A percentile compares a stretch with the other conserved stretches of the same genome.
Conservation (phyloP, 2,113 vertebrate species). For the Zingel zingel region DNA sequence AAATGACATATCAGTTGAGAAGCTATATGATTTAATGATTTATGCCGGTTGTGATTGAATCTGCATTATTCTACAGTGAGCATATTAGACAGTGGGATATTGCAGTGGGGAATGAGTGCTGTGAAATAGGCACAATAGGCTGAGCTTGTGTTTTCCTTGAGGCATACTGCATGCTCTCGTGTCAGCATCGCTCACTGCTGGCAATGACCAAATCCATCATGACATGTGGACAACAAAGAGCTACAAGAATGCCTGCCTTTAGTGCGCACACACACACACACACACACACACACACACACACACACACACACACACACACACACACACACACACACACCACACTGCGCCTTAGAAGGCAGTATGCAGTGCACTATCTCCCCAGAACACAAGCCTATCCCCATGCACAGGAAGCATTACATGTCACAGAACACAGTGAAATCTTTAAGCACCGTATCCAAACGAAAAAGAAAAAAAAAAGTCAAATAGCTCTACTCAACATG, state of each 20-base stretch:
- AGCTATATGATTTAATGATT: slow-evolving; percentile 51
- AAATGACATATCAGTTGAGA: slow-evolving; percentile 46
- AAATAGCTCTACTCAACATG: slow-evolving; percentile 62
- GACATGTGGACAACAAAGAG: slow-evolving; percentile 84
- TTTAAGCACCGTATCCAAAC: slow-evolving; percentile 77
- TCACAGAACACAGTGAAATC: slow-evolving; percentile 78
- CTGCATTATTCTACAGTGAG: slow-evolving; percentile 56
- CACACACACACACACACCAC: slow-evolving; percentile 26
- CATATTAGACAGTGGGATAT: slow-evolving; percentile 53
- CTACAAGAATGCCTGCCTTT: slow-evolving; percentile 69
- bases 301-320: slow-evolving; percentile 14
- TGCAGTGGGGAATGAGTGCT: slow-evolving; percentile 50
- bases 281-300: slow-evolving; percentile 25
- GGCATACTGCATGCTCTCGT: slow-evolving; percentile 73
- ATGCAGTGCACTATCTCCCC: slow-evolving; percentile 66
- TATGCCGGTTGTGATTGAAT: slow-evolving; percentile 67
- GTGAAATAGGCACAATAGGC: slow-evolving; percentile 73
- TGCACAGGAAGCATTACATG: slow-evolving; percentile 75
- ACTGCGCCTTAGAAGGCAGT: slow-evolving; percentile 55
- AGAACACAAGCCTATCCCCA: slow-evolving; percentile 73
- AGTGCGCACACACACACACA: slow-evolving; percentile 27
- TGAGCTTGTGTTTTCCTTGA: slow-evolving; percentile 78
- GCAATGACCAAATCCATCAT: slow-evolving; percentile 80
- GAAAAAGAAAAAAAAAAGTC: neutral
- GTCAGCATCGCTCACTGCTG: slow-evolving; percentile 77